These are phyloP conservation scores for Acanthisitta chloris DNA, from an alignment of 2,113 vertebrate species.

Conservation along the genomic window DNA sequence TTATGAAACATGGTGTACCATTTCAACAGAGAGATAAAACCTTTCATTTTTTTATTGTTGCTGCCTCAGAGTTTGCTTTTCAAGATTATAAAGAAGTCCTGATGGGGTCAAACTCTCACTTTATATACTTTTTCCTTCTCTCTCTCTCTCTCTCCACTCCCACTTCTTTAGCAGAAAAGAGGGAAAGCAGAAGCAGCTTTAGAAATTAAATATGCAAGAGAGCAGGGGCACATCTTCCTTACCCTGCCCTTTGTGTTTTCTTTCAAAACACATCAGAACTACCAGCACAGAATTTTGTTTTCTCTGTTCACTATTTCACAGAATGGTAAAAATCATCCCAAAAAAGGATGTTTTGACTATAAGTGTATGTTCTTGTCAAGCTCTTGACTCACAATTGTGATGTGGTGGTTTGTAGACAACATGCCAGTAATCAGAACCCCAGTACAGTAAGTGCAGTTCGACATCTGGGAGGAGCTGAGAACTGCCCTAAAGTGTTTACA, in stretches of 20 bases:
- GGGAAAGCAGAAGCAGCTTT: neutral
- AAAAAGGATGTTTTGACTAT: neutral
- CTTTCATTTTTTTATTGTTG: slow-evolving; percentile 34
- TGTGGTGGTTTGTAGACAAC: neutral
- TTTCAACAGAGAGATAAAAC: neutral
- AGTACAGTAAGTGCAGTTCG: rapidly evolving
- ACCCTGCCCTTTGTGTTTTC: neutral
- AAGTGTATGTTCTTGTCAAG: neutral
- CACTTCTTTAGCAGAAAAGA: neutral
- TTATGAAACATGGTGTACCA: neutral
- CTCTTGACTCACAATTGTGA: neutral
- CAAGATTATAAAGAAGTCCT: neutral
- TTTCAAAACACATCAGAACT: neutral
- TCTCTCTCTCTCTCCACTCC: neutral
- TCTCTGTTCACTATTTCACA: neutral
- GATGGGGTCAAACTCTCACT: slow-evolving; percentile 2
- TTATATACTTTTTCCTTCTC: neutral
- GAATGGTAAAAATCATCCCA: neutral
- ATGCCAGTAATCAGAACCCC: neutral
- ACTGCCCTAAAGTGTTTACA: neutral
- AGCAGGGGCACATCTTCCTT: neutral
- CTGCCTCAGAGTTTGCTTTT: neutral
- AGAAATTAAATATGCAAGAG: neutral
- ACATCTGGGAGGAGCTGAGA: neutral
- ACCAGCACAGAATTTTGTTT: neutral